Base-by-base conservation (phyloP, 2,888 invertebrate species). In the Parnassius apollo region DNA sequence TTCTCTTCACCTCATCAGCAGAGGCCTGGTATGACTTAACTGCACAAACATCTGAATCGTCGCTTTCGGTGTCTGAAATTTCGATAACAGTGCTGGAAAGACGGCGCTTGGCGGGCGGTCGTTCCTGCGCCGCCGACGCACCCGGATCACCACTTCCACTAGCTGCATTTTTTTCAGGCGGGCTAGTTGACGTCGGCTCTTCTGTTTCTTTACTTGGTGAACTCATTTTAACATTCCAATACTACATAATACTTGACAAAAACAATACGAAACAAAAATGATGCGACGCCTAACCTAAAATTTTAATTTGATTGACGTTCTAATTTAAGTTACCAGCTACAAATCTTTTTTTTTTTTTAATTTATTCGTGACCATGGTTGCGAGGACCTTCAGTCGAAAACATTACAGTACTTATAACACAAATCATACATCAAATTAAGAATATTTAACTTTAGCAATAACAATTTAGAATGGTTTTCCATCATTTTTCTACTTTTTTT, bases 31-130 rank as follows among this genome's bases (percentile, higher is more conserved):
- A 92, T 1, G 91, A 86, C 62, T 84, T 88, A 11, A 92, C 91
- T 7, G 92, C 91, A 65, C 92, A 92, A n/a, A 92, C 81, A 61
- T 91, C 91, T n/a, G 92, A 92, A 65, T 91, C 92, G 57, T 91
- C 91, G 63, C 87, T 91, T 12, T 92, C 92, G 1, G 91, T 88
- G 67, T 92, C 91, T 11, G 91, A 90, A 58, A 92, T 92, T 72
- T 90, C 90, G 58, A 92, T 91, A 13, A 92, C 89, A 12, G 88
- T 62, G 65, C 69, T 76, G 50, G 82, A 71, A 61, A 79, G 84
- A 65, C 89, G 88, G 80, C 88, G 88, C 77, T 87, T 84, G 83
- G 88, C 86, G 83, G 88, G 88, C 71, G 84, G 81, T 68, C 70
- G 73, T 46, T 65, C 68, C 63, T 70, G 69, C 57, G 72, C 71